Base-by-base conservation (phyloP, 1,140 invertebrate genomes). In the Drosophila ercepeae region DNA sequence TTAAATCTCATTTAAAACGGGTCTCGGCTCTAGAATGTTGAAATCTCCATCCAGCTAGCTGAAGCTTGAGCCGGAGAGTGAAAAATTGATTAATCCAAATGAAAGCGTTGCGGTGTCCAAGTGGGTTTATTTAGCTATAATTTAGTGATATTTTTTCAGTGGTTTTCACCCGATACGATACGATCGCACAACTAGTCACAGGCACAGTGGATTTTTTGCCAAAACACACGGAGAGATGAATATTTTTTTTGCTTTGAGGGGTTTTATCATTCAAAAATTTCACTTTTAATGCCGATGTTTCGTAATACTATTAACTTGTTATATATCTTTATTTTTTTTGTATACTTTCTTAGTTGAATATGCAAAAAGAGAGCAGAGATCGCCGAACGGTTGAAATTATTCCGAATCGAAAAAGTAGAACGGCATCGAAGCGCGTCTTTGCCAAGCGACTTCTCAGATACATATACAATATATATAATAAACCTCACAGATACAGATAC, bases 1-100 rank as follows among this genome's bases (percentile, higher is more conserved):
- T 84, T 84, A 78, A 67, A 84, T 84, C 72, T 86, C 81, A 84
- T 84, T 84, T 57, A 88, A 77, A 86, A 73, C 76, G 50, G 72
- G 72, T 81, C 81, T 74, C 72, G 67, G 73, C 14, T 67, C 14
- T 67, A 77, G 72, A 78, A 78, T 58, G 61, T 78, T 6, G 41
- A 50, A 57, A 49, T 61, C 50, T 60, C 36, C 49, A 44, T 57
- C 36, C 25, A 32, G 57, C 63, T 60, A 45, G 46, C 46, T 51
- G 50, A n/a, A 11, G 9, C 27, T 46, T 23, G 46, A 2, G 36
- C 39, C 52, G n/a, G n/a, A 45, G 51, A 59, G 57, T 42, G 45
- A 13, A 77, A 57, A 70, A 74, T 61, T 64, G 63, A 79, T 79
- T 76, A 79, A 84, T 84, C 81, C 81, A 86, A 86, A 76, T 77